Evolutionary conservation across 2,113 vertebrate species (phyloP).

Genomic region (Hippoglossus stenolepis): DNA sequence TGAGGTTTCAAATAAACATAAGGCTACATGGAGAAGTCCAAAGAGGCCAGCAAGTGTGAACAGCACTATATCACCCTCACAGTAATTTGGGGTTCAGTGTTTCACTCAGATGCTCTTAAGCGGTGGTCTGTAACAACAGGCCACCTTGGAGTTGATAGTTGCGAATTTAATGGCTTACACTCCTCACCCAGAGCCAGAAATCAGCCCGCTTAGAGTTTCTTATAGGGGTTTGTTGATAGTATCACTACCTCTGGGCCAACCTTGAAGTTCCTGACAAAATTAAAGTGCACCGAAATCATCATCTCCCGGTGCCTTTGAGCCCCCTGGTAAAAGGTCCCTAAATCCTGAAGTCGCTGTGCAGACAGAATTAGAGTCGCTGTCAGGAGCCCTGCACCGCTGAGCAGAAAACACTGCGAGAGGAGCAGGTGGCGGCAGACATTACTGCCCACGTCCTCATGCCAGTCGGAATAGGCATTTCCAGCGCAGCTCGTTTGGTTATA

Average conservation of each 20-base stretch:
- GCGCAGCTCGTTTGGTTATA: conserved; percentile 57
- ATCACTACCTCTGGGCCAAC: conserved; percentile 40
- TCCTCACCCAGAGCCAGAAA: conserved; percentile 28
- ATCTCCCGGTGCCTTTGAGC: conserved; percentile 46
- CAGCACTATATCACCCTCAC: conserved; percentile 26
- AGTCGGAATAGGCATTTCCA: conserved; percentile 69
- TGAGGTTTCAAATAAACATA: conserved; percentile 40
- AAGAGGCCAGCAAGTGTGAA: conserved; percentile 22
- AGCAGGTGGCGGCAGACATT: conserved; percentile 75
- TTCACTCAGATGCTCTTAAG: conserved; percentile 50
- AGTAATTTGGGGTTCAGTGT: conserved; percentile 60
- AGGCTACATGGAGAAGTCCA: conserved; percentile 27
- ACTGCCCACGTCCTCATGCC: conserved; percentile 69
- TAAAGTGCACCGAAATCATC: conserved; percentile 59
- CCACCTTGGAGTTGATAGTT: conserved; percentile 47
- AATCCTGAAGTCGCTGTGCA: conserved; percentile 62
- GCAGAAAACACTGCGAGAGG: conserved; percentile 54
- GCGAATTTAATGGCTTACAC: conserved; percentile 33
- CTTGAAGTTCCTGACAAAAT: conserved; percentile 52
- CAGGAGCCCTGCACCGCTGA: conserved; percentile 56
- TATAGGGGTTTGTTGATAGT: conserved; percentile 33
- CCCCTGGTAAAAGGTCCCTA: conserved; percentile 49
- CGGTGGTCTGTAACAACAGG: conserved; percentile 51
- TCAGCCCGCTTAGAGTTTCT: conserved; percentile 36
- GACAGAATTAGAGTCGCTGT: conserved; percentile 56